Base-by-base conservation (phyloP, 1,140 invertebrate species). In the Lepidurus couesii region DNA sequence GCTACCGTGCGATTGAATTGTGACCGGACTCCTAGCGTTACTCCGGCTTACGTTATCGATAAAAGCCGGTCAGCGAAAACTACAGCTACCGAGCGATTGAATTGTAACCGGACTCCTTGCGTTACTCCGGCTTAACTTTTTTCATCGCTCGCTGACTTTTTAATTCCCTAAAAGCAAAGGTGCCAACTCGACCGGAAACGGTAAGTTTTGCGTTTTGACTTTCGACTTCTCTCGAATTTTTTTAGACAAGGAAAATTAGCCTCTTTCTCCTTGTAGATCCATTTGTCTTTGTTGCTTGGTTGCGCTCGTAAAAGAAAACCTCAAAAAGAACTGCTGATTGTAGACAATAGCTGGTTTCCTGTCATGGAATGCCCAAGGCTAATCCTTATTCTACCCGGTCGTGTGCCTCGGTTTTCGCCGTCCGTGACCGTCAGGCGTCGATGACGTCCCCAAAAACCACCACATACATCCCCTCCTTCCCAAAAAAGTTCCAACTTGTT, bases 391-490 rank as follows among this genome's bases (percentile, higher is more conserved):
- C 53, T 21, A 65, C 21, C 21, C 53, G 53, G 53, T 65, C 53
- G 53, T 65, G 53, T 65, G 53, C 53, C 53, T 65, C 13, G 34
- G 16, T 65, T 21, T 13, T 21, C 53, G 53, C 21, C 53, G 53
- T 65, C 53, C 53, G 53, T 65, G 53, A 65, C 53, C 53, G 53
- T 65, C 53, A 65, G 53, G 53, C 53, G 53, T 65, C 53, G n/a
- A 65, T 65, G 53, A 65, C 53, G 53, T 65, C 53, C 53, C 21
- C 8, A 9, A 65, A 65, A 16, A 13, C 53, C 53, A 65, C 53
- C 53, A n/a, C 53, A 9, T 1, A 65, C 53, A 21, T 7, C 53
- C 16, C 53, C 16, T n/a, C 53, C 53, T 13, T n/a, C 53, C 53
- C 21, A 5, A 65, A 65, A 13, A n/a, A n/a, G 16, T 21, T 21